Percentiles rank a stretch among this genome's conserved stretches.
Evolutionary conservation across 2,888 invertebrate species (phyloP).

Genomic region (Patella pellucida): DNA sequence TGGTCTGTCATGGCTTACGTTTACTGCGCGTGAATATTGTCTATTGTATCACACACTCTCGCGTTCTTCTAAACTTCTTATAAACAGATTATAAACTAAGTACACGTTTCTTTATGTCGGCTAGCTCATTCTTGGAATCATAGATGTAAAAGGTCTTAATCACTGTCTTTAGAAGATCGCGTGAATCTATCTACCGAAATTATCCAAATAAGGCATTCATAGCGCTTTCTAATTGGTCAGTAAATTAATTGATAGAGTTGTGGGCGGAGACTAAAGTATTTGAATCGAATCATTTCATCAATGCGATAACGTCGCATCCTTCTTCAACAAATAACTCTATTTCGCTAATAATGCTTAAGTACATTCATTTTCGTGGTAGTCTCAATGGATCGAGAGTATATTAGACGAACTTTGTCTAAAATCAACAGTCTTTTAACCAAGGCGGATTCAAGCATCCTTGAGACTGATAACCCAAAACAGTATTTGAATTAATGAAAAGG

Average conservation of each 20-base stretch:
- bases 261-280: constrained; percentile 14
- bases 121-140: no score
- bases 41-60: no score
- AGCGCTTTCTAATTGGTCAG: constrained; percentile 23
- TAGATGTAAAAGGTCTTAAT: not conserved
- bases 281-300: not conserved
- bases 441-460: not conserved
- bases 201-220: constrained; percentile 22
- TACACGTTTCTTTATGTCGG: no score
- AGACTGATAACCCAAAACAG: not conserved
- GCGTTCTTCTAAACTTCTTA: not conserved
- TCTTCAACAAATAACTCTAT: constrained; percentile 1
- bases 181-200: constrained; percentile 13
- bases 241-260: constrained; percentile 22
- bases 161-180: not conserved
- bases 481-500: no score
- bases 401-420: not conserved
- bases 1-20: not conserved
- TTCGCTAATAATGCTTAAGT: constrained; percentile 8
- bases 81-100: no score
- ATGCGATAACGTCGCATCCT: not conserved
- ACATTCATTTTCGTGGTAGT: constrained; percentile 7
- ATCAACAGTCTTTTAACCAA: not conserved
- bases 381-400: not conserved
- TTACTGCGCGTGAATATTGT: no score